These are phyloP conservation scores for Sepioteuthis lessoniana DNA, from an alignment of 2,888 invertebrate species.

Conservation along the genomic window DNA sequence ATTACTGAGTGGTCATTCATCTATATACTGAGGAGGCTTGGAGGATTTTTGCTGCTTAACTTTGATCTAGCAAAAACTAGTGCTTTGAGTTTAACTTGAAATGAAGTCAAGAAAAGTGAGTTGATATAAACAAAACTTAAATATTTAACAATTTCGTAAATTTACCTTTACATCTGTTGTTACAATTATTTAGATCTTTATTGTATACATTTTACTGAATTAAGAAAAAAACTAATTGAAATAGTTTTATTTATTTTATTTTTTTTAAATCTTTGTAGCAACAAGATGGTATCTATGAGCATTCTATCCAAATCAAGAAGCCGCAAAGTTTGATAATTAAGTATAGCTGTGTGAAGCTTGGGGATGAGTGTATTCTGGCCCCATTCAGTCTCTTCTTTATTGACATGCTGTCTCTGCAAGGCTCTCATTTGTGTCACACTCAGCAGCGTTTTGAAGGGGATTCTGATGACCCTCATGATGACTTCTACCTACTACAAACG, in stretches of 20 bases:
- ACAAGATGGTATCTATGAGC: constrained; percentile 86
- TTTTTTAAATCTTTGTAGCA: constrained; percentile 77
- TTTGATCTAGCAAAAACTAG: too few relatives aligned
- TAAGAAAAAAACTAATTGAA: too few relatives aligned
- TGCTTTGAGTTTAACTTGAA: too few relatives aligned
- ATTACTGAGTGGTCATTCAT: too few relatives aligned
- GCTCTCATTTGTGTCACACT: constrained; percentile 79
- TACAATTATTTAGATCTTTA: neutral
- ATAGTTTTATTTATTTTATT: neutral
- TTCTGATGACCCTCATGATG: constrained; percentile 94
- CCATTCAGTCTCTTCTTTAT: constrained; percentile 90
- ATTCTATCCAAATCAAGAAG: constrained; percentile 71
- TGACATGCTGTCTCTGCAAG: constrained; percentile 83
- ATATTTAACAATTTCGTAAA: too few relatives aligned
- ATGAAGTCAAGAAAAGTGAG: too few relatives aligned
- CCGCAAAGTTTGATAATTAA: constrained; percentile 69
- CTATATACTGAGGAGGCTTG: too few relatives aligned
- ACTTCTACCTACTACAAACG: constrained; percentile 91
- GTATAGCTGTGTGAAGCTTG: constrained; percentile 80
- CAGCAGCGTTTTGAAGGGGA: constrained; percentile 82
- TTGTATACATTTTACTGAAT: neutral
- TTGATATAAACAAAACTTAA: too few relatives aligned
- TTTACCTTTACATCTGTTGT: too few relatives aligned
- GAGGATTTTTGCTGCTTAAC: too few relatives aligned
- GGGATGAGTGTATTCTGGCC: constrained; percentile 93